Conservation (phyloP, 2,113 vertebrate species). For the Nerophis ophidion region DNA sequence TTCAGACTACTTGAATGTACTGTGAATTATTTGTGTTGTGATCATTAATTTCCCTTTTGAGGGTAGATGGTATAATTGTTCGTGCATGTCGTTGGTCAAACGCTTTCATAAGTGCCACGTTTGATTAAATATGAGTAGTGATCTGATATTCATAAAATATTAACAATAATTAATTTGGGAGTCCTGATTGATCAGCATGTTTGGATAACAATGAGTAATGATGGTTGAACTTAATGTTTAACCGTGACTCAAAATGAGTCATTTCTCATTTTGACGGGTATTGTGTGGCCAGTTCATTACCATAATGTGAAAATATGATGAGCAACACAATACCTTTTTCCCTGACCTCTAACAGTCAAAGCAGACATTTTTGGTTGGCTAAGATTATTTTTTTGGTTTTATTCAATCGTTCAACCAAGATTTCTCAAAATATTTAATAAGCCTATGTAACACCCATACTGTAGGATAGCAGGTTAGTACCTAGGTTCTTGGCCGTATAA, state of each 20-base stretch:
- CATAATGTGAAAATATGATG: constrained; percentile 33
- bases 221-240: constrained; percentile 30
- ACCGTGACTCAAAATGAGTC: constrained; percentile 35
- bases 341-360: constrained; percentile 22
- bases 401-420: too few relatives aligned
- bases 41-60: background rate
- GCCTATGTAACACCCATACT: too few relatives aligned
- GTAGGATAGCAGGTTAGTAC: too few relatives aligned
- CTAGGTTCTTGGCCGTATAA: too few relatives aligned
- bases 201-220: constrained; percentile 33
- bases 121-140: constrained; percentile 14
- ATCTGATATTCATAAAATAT: constrained; percentile 10
- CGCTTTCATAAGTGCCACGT: background rate
- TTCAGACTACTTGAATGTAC: constrained; percentile 2
- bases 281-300: constrained; percentile 46
- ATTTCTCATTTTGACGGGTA: constrained; percentile 46
- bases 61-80: too few relatives aligned
- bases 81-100: background rate
- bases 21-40: too few relatives aligned
- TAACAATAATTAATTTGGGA: constrained; percentile 16
- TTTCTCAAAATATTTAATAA: too few relatives aligned
- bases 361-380: constrained; percentile 4
- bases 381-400: too few relatives aligned
- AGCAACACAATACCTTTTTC: constrained; percentile 17
- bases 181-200: constrained; percentile 27